Evolutionary conservation across 2,888 invertebrate species (phyloP), one percentile per base, ranked within the genome.

Genomic region (Cetonia aurata): DNA sequence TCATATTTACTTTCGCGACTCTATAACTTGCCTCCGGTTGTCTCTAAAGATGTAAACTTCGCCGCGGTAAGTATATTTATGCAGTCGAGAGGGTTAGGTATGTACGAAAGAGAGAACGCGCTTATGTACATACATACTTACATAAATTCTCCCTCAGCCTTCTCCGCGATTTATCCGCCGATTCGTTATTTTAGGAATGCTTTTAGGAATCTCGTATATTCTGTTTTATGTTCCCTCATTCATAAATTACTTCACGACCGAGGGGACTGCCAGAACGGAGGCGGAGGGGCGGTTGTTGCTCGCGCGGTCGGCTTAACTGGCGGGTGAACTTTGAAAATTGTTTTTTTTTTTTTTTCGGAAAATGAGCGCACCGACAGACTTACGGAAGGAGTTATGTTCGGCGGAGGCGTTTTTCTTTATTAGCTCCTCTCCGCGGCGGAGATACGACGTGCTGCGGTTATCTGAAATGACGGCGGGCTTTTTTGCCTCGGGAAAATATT

Each of bases 111-210:
- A 25, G 25, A 25, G 25, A 25, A n/a, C n/a, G n/a, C n/a, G 25
- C 25, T 25, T 25, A 25, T 4, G 25, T 25, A 25, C n/a, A n/a
- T n/a, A n/a, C n/a, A 4, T 25, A 25, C 4, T 1, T 25, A 25
- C 4, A 25, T 25, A 25, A 25, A 25, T 25, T 25, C 25, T 25
- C 25, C 4, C 4, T 25, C 25, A 1, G 25, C 25, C 25, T 4
- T 25, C 25, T 25, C 4, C 33, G 62, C 62, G 62, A 62, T 62
- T 62, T 62, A 62, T 62, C 48, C 48, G 62, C 46, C 50, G 62
- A 62, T 62, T 62, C 62, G 62, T 62, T 62, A 62, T 62, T 62
- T 62, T 62, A 62, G 62, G 62, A 62, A 62, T 62, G 62, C 62
- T 62, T 62, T 62, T 62, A 62, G 62, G 62, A 62, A 62, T 62